These are phyloP conservation scores for Laterallus jamaicensis DNA, from an alignment of 2,113 vertebrate genomes.

Conservation along the genomic window DNA sequence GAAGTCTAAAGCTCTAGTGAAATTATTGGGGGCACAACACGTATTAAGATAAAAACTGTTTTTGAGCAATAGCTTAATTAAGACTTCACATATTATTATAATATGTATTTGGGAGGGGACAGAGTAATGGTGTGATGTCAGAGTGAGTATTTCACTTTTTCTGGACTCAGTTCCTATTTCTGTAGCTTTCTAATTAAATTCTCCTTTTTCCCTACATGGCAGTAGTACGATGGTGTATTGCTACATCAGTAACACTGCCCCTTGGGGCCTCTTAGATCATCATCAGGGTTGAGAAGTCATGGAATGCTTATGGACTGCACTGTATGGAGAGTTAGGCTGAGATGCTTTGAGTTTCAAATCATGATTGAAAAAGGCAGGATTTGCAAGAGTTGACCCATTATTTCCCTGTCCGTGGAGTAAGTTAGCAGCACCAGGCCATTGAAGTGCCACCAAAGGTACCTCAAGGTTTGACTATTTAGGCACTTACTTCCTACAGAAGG, in stretches of 20 bases:
- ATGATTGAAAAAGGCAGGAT: not conserved
- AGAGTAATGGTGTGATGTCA: not conserved
- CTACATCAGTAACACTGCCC: not conserved
- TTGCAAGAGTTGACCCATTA: fast-evolving
- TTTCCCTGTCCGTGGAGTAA: not conserved
- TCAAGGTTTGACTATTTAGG: not conserved
- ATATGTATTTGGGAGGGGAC: not conserved
- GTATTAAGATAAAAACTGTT: not conserved
- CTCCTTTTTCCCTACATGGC: not conserved
- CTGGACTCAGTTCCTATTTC: not conserved
- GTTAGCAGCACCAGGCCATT: not conserved
- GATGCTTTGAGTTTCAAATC: not conserved
- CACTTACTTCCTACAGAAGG: not conserved
- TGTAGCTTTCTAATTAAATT: not conserved
- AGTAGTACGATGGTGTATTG: not conserved
- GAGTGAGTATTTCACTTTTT: not conserved
- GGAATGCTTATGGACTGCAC: not conserved
- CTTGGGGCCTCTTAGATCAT: not conserved
- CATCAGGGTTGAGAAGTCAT: not conserved
- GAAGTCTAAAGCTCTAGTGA: not conserved
- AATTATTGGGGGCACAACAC: not conserved
- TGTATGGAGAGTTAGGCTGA: not conserved
- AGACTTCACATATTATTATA: not conserved
- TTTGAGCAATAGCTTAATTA: not conserved
- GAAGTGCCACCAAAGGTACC: not conserved